These are phyloP conservation scores for Halcyon senegalensis DNA, from an alignment of 2,113 vertebrate species.

Conservation along the genomic window DNA sequence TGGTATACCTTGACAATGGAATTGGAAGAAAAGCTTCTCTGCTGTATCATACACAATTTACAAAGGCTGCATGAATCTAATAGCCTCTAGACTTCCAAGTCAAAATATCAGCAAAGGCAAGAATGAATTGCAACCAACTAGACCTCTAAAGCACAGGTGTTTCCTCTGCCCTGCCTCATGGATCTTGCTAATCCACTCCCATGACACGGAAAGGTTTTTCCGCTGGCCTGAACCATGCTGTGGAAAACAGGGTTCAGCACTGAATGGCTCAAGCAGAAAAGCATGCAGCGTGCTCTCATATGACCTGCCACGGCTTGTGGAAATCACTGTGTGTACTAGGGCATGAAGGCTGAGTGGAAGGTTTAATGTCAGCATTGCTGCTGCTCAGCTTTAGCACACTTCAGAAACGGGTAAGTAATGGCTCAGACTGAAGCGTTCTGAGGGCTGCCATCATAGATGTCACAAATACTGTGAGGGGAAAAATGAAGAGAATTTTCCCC, in stretches of 20 bases:
- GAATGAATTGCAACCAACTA: background rate
- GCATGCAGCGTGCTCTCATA: background rate
- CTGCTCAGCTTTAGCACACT: background rate
- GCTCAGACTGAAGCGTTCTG: background rate
- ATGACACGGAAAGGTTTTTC: background rate
- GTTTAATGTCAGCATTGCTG: background rate
- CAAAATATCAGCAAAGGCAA: background rate
- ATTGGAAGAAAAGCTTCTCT: background rate
- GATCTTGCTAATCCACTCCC: background rate
- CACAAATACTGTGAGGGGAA: background rate
- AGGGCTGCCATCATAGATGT: background rate
- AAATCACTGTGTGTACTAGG: background rate
- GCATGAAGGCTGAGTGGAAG: background rate
- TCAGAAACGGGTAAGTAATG: background rate
- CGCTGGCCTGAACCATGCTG: background rate
- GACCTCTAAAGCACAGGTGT: background rate
- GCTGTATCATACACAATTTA: rapidly evolving
- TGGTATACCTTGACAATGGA: background rate
- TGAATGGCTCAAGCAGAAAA: background rate
- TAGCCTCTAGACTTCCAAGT: background rate
- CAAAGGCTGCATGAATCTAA: background rate
- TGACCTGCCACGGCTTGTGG: slow-evolving; percentile 14
- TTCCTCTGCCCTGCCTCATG: slow-evolving; percentile 10
- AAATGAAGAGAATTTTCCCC: background rate
- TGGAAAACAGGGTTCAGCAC: background rate